phyloP scores from a whole-genome alignment of 2,113 vertebrate species.

The Clinocottus analis region DNA sequence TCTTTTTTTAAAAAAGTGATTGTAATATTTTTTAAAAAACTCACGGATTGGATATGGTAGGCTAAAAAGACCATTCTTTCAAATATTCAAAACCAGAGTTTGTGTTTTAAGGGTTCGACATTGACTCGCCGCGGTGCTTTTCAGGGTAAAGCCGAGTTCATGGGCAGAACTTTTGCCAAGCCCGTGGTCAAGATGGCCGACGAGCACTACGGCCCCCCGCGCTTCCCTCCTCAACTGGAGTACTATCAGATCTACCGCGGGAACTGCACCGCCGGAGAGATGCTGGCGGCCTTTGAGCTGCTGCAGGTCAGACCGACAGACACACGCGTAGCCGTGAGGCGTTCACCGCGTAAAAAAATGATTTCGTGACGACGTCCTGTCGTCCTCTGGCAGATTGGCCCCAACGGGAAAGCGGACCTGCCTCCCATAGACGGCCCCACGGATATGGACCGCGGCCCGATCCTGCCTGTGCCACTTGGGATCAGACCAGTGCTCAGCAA shows the following conservation, averaged over 20 bases:
- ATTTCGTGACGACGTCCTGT: neutral
- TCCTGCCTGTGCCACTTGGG: conserved; percentile 93
- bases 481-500: conserved; percentile 95
- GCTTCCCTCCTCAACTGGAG: conserved; percentile 94
- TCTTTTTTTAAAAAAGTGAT: neutral
- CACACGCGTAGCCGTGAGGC: neutral
- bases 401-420: conserved; percentile 90
- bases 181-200: conserved; percentile 96
- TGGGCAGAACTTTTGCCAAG: conserved; percentile 97
- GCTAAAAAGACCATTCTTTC: conserved; percentile 29
- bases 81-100: conserved; percentile 30
- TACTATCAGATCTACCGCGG: conserved; percentile 98
- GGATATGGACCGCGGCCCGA: conserved; percentile 91
- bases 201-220: conserved; percentile 90
- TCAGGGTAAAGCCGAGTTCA: conserved; percentile 97
- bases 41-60: conserved; percentile 12
- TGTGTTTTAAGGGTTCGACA: neutral
- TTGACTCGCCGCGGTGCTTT: neutral
- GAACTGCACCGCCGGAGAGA: conserved; percentile 91
- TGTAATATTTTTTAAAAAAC: conserved; percentile 5
- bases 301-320: conserved; percentile 86
- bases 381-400: conserved; percentile 85
- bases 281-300: conserved; percentile 96
- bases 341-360: no score
- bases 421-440: conserved; percentile 91